These are phyloP conservation scores for Peromyscus eremicus DNA, from an alignment of 2,797 vertebrate genomes.

Conservation along the genomic window DNA sequence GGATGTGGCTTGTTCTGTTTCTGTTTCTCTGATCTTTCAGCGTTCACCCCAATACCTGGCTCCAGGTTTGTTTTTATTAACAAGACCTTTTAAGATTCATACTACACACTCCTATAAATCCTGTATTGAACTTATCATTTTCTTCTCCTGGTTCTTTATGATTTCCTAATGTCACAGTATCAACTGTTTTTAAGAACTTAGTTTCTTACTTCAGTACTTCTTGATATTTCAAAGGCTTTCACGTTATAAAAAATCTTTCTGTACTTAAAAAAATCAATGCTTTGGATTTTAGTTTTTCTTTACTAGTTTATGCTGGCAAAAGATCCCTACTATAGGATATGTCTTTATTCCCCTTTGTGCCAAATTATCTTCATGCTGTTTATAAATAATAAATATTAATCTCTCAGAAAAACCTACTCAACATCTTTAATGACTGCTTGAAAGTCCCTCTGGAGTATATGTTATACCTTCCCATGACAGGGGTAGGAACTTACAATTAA, in stretches of 20 bases:
- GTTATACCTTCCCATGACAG: not conserved
- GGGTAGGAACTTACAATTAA: not conserved
- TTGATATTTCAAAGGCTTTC: conserved; percentile 25
- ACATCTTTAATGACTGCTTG: conserved; percentile 3
- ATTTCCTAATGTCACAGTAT: conserved; percentile 26
- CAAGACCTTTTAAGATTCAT: too few relatives aligned
- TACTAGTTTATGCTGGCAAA: not conserved
- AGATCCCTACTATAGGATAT: not conserved
- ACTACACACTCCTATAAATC: not conserved
- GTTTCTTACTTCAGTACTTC: not conserved
- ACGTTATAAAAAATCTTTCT: not conserved
- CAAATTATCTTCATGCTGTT: not conserved
- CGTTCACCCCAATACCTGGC: too few relatives aligned
- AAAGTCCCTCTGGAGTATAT: conserved; percentile 5
- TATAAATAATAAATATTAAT: conserved; percentile 37
- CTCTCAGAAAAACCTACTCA: not conserved
- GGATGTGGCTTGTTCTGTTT: too few relatives aligned
- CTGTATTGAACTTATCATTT: conserved; percentile 29
- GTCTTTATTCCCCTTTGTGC: not conserved
- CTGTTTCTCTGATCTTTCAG: too few relatives aligned
- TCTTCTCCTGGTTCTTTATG: not conserved
- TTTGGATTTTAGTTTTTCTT: not conserved
- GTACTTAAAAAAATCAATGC: not conserved
- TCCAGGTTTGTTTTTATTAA: too few relatives aligned
- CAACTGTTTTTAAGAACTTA: conserved; percentile 41